A percentile compares a stretch with the other conserved stretches of the same genome.
Evolutionary conservation across 37 sponge, comb jelly and placozoan species (phyloP).

Genomic region (Diacarnus erythraeanus): DNA sequence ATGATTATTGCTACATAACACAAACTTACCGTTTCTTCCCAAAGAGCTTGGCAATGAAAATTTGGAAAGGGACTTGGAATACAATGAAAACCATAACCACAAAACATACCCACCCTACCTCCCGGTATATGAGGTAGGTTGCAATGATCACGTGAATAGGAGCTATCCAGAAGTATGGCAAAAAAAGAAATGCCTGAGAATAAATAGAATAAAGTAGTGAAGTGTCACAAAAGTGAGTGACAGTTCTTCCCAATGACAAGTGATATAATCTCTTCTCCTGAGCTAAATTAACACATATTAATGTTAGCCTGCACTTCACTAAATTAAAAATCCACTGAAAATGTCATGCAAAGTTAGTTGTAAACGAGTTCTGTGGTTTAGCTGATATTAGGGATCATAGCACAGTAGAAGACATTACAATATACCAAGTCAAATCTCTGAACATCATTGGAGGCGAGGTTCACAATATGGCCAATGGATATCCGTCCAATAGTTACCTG

Average conservation of each 20-base stretch:
- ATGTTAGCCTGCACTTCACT: no score
- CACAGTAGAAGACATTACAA: no score
- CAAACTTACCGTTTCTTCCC: constrained; percentile 26
- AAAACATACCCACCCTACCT: constrained; percentile 56
- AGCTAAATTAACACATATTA: neutral
- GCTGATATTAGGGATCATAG: no score
- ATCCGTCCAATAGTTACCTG: constrained; percentile 45
- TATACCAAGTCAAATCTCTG: constrained; percentile 73
- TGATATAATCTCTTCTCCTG: neutral
- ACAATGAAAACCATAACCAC: constrained; percentile 19
- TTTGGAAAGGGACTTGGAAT: constrained; percentile 47
- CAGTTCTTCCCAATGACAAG: no score
- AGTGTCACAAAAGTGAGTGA: no score
- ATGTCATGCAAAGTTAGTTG: no score
- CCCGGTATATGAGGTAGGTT: constrained; percentile 48
- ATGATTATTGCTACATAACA: neutral
- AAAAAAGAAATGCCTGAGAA: constrained; percentile 53
- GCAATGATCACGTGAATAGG: constrained; percentile 49
- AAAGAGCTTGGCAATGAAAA: constrained; percentile 27
- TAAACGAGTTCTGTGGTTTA: no score
- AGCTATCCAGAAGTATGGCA: constrained; percentile 51
- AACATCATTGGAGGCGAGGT: constrained; percentile 80
- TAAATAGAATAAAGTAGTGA: neutral
- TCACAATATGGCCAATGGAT: constrained; percentile 69
- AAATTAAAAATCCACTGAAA: no score